Conservation (phyloP, 2,797 vertebrate species). For the Cyprinella venusta region DNA sequence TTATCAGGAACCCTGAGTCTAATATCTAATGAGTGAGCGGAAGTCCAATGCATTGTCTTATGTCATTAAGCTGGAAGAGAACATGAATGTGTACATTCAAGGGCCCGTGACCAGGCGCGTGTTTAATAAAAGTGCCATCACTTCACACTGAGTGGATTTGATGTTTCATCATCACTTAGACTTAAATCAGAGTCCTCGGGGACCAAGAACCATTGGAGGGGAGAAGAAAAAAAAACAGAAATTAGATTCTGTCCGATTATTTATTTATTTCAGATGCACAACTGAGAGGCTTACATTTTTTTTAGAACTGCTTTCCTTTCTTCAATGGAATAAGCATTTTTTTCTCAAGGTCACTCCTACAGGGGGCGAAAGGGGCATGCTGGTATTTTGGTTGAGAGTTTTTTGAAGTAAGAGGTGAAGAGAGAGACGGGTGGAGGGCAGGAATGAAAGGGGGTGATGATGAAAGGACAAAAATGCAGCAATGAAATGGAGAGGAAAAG, state of each 20-base stretch:
- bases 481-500: conserved; percentile 45
- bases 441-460: conserved; percentile 50
- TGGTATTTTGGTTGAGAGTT: conserved; percentile 50
- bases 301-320: conserved; percentile 16
- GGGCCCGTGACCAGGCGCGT: conserved; percentile 20
- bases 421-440: conserved; percentile 22
- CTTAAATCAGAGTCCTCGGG: conserved; percentile 47
- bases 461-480: conserved; percentile 55
- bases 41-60: conserved; percentile 24
- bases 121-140: conserved; percentile 51
- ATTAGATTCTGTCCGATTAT: conserved; percentile 43
- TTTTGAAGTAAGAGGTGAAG: conserved; percentile 44
- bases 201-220: conserved; percentile 18
- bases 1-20: conserved; percentile 3
- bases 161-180: conserved; percentile 46
- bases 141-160: conserved; percentile 41
- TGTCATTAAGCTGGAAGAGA: conserved; percentile 28
- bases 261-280: conserved; percentile 45
- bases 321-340: conserved; percentile 38
- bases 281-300: conserved; percentile 47
- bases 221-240: conserved; percentile 33
- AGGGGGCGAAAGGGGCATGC: conserved; percentile 42
- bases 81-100: conserved; percentile 34
- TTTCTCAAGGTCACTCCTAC: conserved; percentile 53
- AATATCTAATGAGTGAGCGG: conserved; percentile 37